Evolutionary conservation across 2,888 invertebrate species (phyloP).

Genomic region (Tolmerus cingulatus): DNA sequence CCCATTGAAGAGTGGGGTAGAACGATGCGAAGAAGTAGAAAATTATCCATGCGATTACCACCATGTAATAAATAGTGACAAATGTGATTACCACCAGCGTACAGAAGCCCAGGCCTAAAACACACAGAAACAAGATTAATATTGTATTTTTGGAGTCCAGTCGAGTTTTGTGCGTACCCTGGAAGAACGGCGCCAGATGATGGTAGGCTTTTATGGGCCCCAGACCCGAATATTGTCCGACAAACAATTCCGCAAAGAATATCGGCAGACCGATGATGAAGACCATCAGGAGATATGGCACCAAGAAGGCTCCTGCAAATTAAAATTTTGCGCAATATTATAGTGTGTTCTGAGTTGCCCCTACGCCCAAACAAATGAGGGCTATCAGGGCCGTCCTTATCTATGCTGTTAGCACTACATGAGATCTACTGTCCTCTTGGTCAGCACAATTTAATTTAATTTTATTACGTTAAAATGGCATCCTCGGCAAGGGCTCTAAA

Average conservation of each 20-base stretch:
- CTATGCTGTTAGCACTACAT: neutral
- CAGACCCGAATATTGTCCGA: conserved; percentile 81
- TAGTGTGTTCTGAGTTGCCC: neutral
- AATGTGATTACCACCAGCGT: conserved; percentile 76
- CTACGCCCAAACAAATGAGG: neutral
- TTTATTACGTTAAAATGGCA: conserved; percentile 1
- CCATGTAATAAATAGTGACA: conserved; percentile 80
- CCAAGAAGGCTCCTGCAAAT: conserved; percentile 76
- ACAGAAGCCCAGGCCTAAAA: conserved; percentile 71
- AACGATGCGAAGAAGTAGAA: conserved; percentile 79
- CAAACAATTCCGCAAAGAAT: conserved; percentile 79
- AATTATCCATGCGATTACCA: conserved; percentile 79
- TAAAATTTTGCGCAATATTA: conserved; percentile 31
- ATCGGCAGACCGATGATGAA: conserved; percentile 80
- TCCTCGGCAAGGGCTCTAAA: neutral
- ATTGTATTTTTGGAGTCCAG: neutral
- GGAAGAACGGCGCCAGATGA: conserved; percentile 68
- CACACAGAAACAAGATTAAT: neutral
- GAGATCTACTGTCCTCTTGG: conserved; percentile 9
- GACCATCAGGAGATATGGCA: conserved; percentile 78
- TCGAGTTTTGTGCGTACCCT: conserved; percentile 47
- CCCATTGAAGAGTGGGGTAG: conserved; percentile 71
- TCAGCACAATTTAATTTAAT: conserved; percentile 39
- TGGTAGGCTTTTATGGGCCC: conserved; percentile 74
- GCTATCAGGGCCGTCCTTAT: neutral